Conservation (phyloP, 1,140 invertebrate species). For the Tigriopus japonicus region DNA sequence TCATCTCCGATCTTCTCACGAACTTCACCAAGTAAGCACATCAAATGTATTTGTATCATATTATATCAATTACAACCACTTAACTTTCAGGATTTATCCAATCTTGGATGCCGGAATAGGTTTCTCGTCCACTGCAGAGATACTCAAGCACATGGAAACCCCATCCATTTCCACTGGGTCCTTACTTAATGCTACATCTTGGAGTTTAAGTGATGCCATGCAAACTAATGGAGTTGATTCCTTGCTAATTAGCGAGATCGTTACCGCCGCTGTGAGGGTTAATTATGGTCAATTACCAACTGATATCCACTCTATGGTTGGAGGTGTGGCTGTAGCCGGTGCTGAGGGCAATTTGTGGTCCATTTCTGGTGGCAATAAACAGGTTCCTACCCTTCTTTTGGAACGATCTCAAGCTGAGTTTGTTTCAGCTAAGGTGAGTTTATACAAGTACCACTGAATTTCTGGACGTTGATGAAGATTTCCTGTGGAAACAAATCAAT, state of each 20-base stretch:
- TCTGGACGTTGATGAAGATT: too few species aligned
- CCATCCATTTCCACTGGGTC: neutral
- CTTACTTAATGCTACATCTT: conserved; percentile 3
- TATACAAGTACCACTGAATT: neutral
- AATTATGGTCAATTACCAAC: conserved; percentile 11
- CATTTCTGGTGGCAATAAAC: conserved; percentile 27
- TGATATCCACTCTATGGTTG: neutral
- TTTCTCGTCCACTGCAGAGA: neutral
- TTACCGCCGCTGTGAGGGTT: neutral
- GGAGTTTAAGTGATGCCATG: neutral
- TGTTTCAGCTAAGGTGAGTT: conserved; percentile 21
- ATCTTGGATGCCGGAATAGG: neutral
- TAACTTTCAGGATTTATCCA: neutral
- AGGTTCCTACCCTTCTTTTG: conserved; percentile 23
- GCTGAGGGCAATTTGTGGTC: conserved; percentile 25
- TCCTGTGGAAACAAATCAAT: too few species aligned
- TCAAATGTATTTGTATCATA: too few species aligned
- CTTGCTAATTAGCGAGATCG: conserved; percentile 1
- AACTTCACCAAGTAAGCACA: conserved; percentile 5
- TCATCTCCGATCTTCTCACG: neutral
- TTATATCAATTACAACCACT: neutral
- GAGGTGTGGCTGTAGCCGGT: conserved; percentile 24
- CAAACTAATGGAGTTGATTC: neutral
- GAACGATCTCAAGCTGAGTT: conserved; percentile 21
- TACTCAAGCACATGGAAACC: conserved; percentile 2